phyloP scores from a whole-genome alignment of 2,113 vertebrate species.

The Channa maculata region DNA sequence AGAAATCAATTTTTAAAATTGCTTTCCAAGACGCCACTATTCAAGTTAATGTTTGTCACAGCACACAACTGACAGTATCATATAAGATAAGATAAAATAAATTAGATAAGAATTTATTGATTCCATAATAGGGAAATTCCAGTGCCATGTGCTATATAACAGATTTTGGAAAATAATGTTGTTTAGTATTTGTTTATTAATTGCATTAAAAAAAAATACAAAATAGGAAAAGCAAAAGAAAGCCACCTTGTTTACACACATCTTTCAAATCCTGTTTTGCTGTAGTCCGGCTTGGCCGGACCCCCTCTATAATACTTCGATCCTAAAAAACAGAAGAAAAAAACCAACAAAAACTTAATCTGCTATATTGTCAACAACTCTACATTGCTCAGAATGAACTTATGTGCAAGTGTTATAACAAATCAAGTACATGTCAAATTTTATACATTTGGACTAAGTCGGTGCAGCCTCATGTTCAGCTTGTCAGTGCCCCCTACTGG shows the following conservation, averaged over 20 bases:
- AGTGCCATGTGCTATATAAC: too few species aligned
- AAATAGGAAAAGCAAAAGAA: too few species aligned
- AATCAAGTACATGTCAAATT: background rate
- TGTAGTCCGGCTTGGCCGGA: slow-evolving; percentile 44
- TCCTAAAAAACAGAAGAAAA: slow-evolving; percentile 58
- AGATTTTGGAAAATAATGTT: background rate
- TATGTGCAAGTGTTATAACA: background rate
- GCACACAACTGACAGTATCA: too few species aligned
- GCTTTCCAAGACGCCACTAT: too few species aligned
- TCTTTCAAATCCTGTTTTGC: slow-evolving; percentile 64
- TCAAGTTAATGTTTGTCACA: too few species aligned
- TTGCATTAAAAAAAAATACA: too few species aligned
- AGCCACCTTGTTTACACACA: slow-evolving; percentile 68
- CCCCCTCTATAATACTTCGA: slow-evolving; percentile 45
- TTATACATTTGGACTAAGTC: background rate
- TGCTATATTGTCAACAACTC: background rate
- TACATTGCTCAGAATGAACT: slow-evolving; percentile 5
- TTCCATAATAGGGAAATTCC: too few species aligned
- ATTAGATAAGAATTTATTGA: too few species aligned
- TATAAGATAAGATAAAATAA: too few species aligned
- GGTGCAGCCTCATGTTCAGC: background rate
- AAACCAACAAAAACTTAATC: background rate
- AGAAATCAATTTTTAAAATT: too few species aligned
- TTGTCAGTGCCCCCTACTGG: slow-evolving; percentile 55
- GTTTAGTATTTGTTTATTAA: too few species aligned